Percentiles rank a stretch among this genome's conserved stretches.
phyloP scores from a whole-genome alignment of 2,888 invertebrate species.

The Phytoseiulus persimilis region DNA sequence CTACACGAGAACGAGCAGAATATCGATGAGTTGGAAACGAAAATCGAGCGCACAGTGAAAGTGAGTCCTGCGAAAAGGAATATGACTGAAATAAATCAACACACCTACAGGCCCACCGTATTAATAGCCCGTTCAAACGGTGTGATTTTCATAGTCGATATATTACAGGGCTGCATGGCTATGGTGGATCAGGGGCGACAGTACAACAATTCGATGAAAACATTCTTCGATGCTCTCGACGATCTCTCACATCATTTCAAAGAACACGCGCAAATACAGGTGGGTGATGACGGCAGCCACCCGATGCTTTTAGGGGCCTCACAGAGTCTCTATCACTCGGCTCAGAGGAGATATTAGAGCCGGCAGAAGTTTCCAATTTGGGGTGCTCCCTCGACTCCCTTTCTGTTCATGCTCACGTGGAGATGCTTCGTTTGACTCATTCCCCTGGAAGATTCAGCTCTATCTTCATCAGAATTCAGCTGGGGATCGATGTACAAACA shows the following conservation, averaged over 20 bases:
- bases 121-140: too few species aligned
- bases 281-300: constrained; percentile 14
- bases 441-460: too few species aligned
- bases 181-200: constrained; percentile 25
- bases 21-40: constrained; percentile 40
- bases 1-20: constrained; percentile 40
- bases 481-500: too few species aligned
- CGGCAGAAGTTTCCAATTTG: too few species aligned
- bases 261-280: constrained; percentile 40
- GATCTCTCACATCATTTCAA: constrained; percentile 41
- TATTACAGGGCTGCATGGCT: constrained; percentile 23
- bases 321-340: not conserved
- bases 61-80: constrained; percentile 26
- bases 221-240: constrained; percentile 40
- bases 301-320: not conserved
- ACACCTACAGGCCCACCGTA: too few species aligned
- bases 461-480: too few species aligned
- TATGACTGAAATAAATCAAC: not conserved
- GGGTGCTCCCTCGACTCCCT: too few species aligned
- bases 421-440: too few species aligned
- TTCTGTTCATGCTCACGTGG: too few species aligned
- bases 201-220: constrained; percentile 13
- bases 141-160: constrained; percentile 8
- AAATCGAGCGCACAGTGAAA: constrained; percentile 40
- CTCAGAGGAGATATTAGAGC: too few species aligned